Conservation (phyloP, 1,140 invertebrate species). For the Sipha flava region DNA sequence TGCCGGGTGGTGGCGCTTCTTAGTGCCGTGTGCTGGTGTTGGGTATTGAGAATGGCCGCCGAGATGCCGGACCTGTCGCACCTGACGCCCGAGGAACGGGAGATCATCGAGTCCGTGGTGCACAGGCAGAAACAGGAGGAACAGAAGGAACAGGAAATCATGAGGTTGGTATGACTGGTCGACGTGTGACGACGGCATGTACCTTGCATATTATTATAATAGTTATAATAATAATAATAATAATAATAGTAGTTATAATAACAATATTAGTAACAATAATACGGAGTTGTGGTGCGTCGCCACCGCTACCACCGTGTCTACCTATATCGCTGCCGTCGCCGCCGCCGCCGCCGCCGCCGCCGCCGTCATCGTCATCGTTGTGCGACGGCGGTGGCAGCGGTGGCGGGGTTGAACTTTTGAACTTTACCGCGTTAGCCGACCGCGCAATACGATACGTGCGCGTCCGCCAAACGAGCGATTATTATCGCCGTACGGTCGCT, state of each 20-base stretch:
- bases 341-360: background rate
- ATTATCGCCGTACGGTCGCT: background rate
- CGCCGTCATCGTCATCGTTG: background rate
- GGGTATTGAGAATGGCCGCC: conserved; percentile 41
- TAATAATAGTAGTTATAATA: background rate
- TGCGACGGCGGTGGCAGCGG: background rate
- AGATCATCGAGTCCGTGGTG: conserved; percentile 94
- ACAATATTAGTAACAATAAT: no score
- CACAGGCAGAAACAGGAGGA: conserved; percentile 94
- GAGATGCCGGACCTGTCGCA: conserved; percentile 93
- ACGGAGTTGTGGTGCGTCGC: background rate
- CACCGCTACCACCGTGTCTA: background rate
- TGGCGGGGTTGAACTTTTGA: conserved; percentile 25
- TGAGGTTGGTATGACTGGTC: conserved; percentile 62
- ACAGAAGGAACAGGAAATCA: conserved; percentile 86
- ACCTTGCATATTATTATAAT: background rate
- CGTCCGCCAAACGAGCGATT: background rate
- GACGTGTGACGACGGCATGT: background rate
- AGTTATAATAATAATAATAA: background rate
- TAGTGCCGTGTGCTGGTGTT: conserved; percentile 25
- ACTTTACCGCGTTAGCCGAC: conserved; percentile 1
- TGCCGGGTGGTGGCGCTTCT: conserved; percentile 31
- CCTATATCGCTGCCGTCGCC: background rate
- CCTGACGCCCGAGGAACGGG: conserved; percentile 91
- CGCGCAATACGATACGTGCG: background rate